Conservation (phyloP, 1,140 invertebrate genomes). For the Trachymyrmex septentrionalis region DNA sequence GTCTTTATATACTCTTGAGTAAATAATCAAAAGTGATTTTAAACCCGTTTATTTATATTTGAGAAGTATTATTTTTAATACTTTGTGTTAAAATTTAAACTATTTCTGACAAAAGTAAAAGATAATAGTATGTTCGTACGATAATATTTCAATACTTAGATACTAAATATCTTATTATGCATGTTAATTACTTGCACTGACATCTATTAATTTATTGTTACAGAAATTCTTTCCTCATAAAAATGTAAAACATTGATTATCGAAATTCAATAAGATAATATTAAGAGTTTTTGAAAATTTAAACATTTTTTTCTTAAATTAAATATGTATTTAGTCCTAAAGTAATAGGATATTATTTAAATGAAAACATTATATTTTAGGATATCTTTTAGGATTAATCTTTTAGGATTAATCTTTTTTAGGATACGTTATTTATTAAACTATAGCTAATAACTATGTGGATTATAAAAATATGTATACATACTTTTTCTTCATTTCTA, state of each 20-base stretch:
- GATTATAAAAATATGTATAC: background rate
- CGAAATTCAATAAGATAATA: background rate
- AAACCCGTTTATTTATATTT: background rate
- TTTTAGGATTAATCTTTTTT: background rate
- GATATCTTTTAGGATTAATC: too few species aligned
- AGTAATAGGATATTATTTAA: background rate
- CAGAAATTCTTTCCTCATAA: background rate
- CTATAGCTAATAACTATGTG: background rate
- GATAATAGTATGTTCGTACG: background rate
- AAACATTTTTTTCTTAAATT: background rate
- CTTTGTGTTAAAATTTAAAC: background rate
- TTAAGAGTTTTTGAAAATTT: background rate
- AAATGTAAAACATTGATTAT: conserved; percentile 14
- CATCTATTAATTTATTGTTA: background rate
- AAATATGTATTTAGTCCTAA: background rate
- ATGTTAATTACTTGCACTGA: conserved; percentile 25
- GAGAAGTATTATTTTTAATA: background rate
- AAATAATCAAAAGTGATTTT: background rate
- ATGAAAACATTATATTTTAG: background rate
- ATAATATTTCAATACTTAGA: background rate
- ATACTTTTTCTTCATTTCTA: background rate
- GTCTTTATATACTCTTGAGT: conserved; percentile 15
- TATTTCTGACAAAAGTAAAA: background rate
- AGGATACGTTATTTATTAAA: background rate
- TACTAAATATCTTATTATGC: background rate